phyloP scores from a whole-genome alignment of 2,888 invertebrate species.

The Orthosia gothica region DNA sequence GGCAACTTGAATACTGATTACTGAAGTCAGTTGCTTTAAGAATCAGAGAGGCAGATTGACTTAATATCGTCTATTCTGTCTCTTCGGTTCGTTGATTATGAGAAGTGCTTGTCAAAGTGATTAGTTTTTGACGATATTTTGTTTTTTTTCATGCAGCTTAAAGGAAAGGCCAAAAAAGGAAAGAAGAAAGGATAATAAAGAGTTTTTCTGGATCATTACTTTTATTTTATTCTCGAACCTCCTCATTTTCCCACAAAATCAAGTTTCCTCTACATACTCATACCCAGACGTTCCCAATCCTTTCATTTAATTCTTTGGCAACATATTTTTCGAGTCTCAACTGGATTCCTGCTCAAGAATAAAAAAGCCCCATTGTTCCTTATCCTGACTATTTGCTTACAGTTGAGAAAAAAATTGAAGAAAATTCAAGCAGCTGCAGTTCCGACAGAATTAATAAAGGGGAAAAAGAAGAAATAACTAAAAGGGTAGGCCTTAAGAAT shows the following conservation, averaged over 20 bases:
- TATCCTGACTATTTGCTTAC: conserved; percentile 67
- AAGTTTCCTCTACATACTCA: not conserved
- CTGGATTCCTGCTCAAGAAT: not conserved
- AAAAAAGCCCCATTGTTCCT: conserved; percentile 6
- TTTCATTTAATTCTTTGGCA: not conserved
- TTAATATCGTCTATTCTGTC: not conserved
- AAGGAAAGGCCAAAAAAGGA: conserved; percentile 86
- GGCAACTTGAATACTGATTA: too few species aligned
- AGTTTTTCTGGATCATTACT: not conserved
- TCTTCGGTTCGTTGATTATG: not conserved
- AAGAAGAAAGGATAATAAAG: conserved; percentile 84
- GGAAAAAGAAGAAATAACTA: conserved; percentile 39
- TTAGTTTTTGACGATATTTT: not conserved
- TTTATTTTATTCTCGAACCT: conserved; percentile 26
- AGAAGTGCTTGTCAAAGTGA: not conserved
- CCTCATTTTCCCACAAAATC: not conserved
- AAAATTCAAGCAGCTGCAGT: conserved; percentile 77
- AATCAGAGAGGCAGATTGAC: not conserved
- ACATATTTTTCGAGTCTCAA: not conserved
- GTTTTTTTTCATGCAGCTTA: conserved; percentile 78
- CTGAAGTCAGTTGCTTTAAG: not conserved
- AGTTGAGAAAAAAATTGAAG: conserved; percentile 82
- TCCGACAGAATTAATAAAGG: conserved; percentile 55
- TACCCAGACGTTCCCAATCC: not conserved
- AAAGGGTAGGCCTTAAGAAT: not conserved